Evolutionary conservation across 1,140 invertebrate genomes (phyloP).

Genomic region (Elymnias hypermnestra): DNA sequence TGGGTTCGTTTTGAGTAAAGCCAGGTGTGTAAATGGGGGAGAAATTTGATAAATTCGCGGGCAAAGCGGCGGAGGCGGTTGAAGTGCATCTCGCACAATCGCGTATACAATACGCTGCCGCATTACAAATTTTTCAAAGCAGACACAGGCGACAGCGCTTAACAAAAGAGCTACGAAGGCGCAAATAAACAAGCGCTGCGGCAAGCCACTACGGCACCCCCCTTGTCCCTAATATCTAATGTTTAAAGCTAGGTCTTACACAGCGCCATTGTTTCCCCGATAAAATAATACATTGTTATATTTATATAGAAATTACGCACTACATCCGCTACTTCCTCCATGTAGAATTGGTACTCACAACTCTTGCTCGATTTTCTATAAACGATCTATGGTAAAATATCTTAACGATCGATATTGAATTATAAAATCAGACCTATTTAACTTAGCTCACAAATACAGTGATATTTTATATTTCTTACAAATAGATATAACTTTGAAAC

Average conservation of each 20-base stretch:
- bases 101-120: conserved; percentile 55
- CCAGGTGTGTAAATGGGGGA: conserved; percentile 12
- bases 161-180: conserved; percentile 71
- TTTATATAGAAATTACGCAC: no score
- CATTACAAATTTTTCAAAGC: conserved; percentile 73
- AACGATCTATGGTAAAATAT: no score
- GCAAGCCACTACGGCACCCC: conserved; percentile 33
- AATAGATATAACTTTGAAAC: no score
- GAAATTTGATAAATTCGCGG: conserved; percentile 19
- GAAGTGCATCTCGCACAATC: conserved; percentile 38
- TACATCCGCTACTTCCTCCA: background rate
- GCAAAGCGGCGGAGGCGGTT: conserved; percentile 19
- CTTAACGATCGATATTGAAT: no score
- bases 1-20: conserved; percentile 7
- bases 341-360: background rate
- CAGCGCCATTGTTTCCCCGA: conserved; percentile 6
- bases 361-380: no score
- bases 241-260: conserved; percentile 24
- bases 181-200: conserved; percentile 68
- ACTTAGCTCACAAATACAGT: no score
- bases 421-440: no score
- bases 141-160: conserved; percentile 66
- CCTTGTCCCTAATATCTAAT: conserved; percentile 36
- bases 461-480: no score
- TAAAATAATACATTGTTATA: no score